Base-by-base conservation (phyloP, 2,797 vertebrate species). In the Schizopygopsis malacanthus region DNA sequence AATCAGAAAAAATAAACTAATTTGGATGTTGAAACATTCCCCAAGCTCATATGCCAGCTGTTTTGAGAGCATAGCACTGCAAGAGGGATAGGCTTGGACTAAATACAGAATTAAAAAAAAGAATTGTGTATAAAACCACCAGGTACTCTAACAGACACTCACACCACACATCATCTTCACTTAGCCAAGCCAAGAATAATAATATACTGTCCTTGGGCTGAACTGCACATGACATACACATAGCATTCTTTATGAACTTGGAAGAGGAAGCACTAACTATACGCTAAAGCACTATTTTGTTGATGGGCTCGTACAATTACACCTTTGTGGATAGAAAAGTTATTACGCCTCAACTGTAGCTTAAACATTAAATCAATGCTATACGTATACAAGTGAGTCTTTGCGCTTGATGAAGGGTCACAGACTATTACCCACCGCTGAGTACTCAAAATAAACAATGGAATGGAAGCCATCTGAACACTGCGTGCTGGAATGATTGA, bases 401-500 rank as follows among this genome's bases (percentile, higher is more conserved):
- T 41, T 52, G 54, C 41, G 33, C 81, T 81, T 88, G 28, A 85
- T 86, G 69, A 43, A 43, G 43, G 90, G 81, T 81, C 83, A 75
- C 28, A 33, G 78, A 81, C 61, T 88, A 85, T 84, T 82, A 87
- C 79, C 52, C 54, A 81, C 87, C 85, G 79, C 87, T 88, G 83
- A 69, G 87, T 79, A 86, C 90, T 92, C 90, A 90, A 91, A 94
- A 93, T 90, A 93, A 92, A 91, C 89, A 90, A 84, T 92, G 90
- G 89, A 87, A 93, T 87, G 89, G 86, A 88, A 92, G 91, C 87
- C 88, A 93, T 92, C 79, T 79, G 90, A 90, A 88, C 91, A 90
- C 33, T 81, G 88, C 89, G 81, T 91, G 84, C 85, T 67, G 71
- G 45, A 84, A 50, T 93, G 94, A 95, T 79, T 93, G 94, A 92